A percentile compares a stretch with the other conserved stretches of the same genome.
phyloP scores from a whole-genome alignment of 2,888 invertebrate species.

The Deroplatys truncata region DNA sequence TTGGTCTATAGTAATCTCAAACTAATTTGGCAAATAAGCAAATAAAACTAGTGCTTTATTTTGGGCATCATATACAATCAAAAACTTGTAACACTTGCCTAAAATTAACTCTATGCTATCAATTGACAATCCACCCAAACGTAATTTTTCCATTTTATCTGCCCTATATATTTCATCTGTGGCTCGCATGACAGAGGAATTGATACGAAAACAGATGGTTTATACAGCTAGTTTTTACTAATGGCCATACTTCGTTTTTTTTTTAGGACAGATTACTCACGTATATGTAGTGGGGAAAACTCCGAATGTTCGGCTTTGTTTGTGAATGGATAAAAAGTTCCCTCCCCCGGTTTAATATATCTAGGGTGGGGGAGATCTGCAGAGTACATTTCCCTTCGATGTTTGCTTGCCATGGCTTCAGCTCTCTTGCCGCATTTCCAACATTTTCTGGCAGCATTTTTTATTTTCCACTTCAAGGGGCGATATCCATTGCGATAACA shows the following conservation, averaged over 20 bases:
- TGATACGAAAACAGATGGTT: neutral
- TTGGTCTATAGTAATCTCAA: too few species aligned
- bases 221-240: neutral
- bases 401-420: neutral
- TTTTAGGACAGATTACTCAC: neutral
- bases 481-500: neutral
- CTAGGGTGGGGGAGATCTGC: neutral
- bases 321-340: neutral
- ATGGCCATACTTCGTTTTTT: neutral
- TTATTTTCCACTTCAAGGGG: neutral
- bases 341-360: neutral
- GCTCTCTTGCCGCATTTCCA: neutral
- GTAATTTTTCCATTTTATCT: too few species aligned
- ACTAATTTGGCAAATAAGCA: too few species aligned
- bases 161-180: too few species aligned
- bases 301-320: neutral
- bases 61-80: too few species aligned
- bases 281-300: neutral
- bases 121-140: too few species aligned
- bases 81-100: too few species aligned
- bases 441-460: neutral
- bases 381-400: neutral
- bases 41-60: too few species aligned
- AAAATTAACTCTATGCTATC: too few species aligned
- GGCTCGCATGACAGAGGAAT: neutral